Base-by-base conservation (phyloP, 2,113 vertebrate species). In the Uria aalge region DNA sequence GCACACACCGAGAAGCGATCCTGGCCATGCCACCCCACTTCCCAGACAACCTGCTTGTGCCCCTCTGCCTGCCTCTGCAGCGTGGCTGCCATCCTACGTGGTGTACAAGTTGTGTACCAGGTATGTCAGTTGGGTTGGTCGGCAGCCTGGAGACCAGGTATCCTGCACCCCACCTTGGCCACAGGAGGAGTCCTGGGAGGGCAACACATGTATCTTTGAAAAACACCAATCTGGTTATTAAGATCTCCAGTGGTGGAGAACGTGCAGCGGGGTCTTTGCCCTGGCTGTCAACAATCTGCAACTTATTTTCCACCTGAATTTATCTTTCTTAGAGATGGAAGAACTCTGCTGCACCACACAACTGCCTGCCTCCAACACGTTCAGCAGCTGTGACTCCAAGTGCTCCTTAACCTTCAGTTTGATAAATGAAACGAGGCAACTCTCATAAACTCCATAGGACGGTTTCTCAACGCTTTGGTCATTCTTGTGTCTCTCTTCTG, bases 1-100 rank as follows among this genome's bases (percentile, higher is more conserved):
- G 52, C 2, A 2, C 16, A 9, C 12, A 8, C 11, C 22, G 3
- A 56, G 36, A 52, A 47, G 22, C 6, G 2, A 56, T 27, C 68
- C 67, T 1, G 2, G 60, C 34, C 8, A 3, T 56, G 40, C 19
- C 53, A 64, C 27, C 24, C 41, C 29, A 4, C 22, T 55, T 36
- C 53, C 48, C 67, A 52, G 21, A 14, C 1, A 32, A 14, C 40
- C 59, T 34, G 60, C 34, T 48, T 1, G 2, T 52, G 27, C 40
- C 64, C 47, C 40, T 64, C 30, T 36, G 40, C 63, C 52, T 34
- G 50, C 60, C 77, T 56, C 38, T 16, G 20, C 1, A 3, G 73
- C 67, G 15, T 4, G 0, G 22, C 84, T 50, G 32, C 47, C 21
- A 12, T 20, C 77, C 40, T 17, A 0, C 0, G 0, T 10, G 11